phyloP scores from a whole-genome alignment of 2,113 vertebrate genomes.

The Hippopotamus amphibius region DNA sequence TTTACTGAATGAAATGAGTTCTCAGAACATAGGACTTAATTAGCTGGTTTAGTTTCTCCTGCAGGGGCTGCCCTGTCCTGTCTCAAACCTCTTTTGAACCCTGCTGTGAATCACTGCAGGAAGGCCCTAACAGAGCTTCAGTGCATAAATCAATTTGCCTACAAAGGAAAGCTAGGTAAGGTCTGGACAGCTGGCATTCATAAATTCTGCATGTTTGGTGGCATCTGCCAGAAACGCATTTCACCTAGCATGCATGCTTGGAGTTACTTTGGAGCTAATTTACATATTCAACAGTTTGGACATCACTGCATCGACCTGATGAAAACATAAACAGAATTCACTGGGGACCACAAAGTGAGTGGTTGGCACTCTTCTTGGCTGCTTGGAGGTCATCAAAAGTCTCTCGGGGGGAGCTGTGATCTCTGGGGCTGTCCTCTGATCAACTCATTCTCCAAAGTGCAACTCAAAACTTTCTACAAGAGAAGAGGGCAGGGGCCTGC shows the following conservation, averaged over 20 bases:
- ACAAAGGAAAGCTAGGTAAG: conserved; percentile 83
- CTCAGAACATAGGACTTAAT: neutral
- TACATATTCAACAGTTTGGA: conserved; percentile 71
- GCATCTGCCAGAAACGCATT: conserved; percentile 83
- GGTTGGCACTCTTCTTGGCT: neutral
- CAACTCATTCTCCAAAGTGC: conserved; percentile 2
- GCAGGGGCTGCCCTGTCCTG: neutral
- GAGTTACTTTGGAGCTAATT: conserved; percentile 71
- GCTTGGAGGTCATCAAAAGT: neutral
- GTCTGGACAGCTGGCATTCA: conserved; percentile 84
- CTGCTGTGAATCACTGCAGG: conserved; percentile 53
- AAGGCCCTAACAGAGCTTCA: conserved; percentile 52
- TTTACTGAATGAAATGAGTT: neutral
- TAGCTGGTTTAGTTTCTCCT: conserved; percentile 47
- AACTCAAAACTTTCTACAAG: neutral
- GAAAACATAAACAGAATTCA: conserved; percentile 70
- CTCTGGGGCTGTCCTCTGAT: neutral
- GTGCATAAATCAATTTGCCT: conserved; percentile 80
- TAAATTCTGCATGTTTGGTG: conserved; percentile 85
- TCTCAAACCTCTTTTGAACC: conserved; percentile 5
- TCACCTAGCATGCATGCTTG: conserved; percentile 76
- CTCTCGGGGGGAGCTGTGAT: neutral
- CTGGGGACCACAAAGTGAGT: neutral
- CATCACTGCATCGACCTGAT: conserved; percentile 63
- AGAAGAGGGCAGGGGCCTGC: conserved; percentile 53